These are phyloP conservation scores for Oreotrochilus melanogaster DNA, from an alignment of 2,113 vertebrate species.

Conservation along the genomic window DNA sequence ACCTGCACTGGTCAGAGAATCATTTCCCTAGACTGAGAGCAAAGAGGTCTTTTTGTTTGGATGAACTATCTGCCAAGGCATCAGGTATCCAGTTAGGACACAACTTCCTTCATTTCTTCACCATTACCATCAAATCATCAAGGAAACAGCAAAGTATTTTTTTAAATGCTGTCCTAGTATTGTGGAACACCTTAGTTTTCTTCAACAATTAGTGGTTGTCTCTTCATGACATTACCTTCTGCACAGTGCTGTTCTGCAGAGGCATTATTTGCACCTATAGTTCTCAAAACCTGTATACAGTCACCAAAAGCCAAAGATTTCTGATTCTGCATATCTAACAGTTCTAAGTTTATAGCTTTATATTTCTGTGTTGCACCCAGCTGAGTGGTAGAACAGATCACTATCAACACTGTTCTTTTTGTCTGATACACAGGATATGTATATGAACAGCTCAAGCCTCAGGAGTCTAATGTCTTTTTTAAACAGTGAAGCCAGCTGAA, in stretches of 20 bases:
- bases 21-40: not conserved
- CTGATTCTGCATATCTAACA: not conserved
- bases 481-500: not conserved
- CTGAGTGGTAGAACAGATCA: not conserved
- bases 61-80: not conserved
- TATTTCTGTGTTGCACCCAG: not conserved
- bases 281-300: not conserved
- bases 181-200: not conserved
- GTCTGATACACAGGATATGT: not conserved
- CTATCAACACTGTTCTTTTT: not conserved
- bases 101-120: not conserved
- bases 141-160: not conserved
- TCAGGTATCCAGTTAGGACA: not conserved
- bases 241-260: not conserved
- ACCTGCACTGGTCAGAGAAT: not conserved
- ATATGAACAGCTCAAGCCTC: not conserved
- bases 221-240: not conserved
- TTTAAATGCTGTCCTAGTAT: not conserved
- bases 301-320: not conserved
- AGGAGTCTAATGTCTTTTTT: not conserved
- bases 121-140: not conserved
- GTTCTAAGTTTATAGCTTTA: not conserved
- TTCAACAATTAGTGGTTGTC: not conserved
- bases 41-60: fast-evolving
- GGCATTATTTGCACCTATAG: not conserved